A percentile compares a stretch with the other conserved stretches of the same genome.
These are phyloP conservation scores for Sitta carolinensis DNA, from an alignment of 2,797 vertebrate species.

Conservation along the genomic window DNA sequence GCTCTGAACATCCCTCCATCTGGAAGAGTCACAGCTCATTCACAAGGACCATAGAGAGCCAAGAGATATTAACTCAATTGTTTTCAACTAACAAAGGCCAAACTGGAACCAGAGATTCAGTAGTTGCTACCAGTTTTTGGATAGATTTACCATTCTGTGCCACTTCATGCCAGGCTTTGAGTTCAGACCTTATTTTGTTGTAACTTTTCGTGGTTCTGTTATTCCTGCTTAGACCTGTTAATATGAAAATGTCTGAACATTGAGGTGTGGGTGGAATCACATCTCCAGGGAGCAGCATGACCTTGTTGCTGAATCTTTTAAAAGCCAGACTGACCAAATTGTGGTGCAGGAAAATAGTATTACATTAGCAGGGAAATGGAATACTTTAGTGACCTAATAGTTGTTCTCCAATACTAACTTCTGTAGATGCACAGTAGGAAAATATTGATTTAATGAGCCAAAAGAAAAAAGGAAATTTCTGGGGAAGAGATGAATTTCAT, in stretches of 20 bases:
- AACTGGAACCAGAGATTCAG: not conserved
- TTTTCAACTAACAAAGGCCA: slow-evolving; percentile 25
- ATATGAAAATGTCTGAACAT: slow-evolving; percentile 9
- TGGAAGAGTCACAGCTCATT: slow-evolving; percentile 17
- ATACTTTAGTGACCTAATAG: not conserved
- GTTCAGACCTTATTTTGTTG: not conserved
- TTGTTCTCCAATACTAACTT: not conserved
- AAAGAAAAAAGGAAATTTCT: not conserved
- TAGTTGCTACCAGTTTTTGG: not conserved
- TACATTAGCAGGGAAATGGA: not conserved
- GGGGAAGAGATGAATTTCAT: not conserved
- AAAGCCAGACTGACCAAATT: not conserved
- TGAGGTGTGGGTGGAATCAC: not conserved
- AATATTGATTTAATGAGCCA: slow-evolving; percentile 3
- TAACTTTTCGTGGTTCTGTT: slow-evolving; percentile 1
- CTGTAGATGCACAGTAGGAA: not conserved
- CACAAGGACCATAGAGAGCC: not conserved
- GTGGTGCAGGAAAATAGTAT: not conserved
- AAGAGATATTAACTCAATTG: not conserved
- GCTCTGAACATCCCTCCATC: not conserved
- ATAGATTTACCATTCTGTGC: not conserved
- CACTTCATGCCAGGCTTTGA: not conserved
- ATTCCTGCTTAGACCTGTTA: slow-evolving; percentile 9
- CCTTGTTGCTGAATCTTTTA: not conserved
- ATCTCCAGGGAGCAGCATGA: not conserved